Percentiles rank a stretch among this genome's conserved stretches.
phyloP scores from a whole-genome alignment of 2,113 vertebrate genomes.

The Oxyura jamaicensis region DNA sequence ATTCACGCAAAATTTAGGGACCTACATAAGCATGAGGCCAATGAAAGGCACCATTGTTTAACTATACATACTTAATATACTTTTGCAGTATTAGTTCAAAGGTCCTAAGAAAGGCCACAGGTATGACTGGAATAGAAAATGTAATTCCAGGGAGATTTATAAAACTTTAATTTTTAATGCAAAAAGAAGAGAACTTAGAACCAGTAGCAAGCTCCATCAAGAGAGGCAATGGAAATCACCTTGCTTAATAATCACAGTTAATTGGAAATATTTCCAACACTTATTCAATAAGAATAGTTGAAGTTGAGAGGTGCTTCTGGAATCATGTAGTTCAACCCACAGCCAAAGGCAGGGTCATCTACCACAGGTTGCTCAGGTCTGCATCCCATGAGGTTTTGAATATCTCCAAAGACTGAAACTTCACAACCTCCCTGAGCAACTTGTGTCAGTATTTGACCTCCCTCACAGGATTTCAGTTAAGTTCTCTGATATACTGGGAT shows the following conservation, averaged over 20 bases:
- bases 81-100: not conserved
- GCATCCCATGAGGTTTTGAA: rapidly evolving
- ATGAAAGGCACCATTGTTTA: not conserved
- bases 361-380: not conserved
- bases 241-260: not conserved
- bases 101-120: not conserved
- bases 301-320: not conserved
- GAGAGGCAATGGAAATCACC: not conserved
- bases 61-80: not conserved
- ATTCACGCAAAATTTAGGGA: not conserved
- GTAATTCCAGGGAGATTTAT: not conserved
- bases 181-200: not conserved
- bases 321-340: not conserved
- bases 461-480: not conserved
- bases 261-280: not conserved
- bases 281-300: not conserved
- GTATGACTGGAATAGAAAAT: not conserved
- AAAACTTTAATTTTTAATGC: not conserved
- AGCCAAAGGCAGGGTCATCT: not conserved
- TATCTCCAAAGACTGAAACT: not conserved
- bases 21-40: not conserved
- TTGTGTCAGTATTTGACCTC: not conserved
- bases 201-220: not conserved
- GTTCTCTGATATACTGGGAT: not conserved
- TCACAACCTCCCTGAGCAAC: not conserved